Evolutionary conservation across 2,113 vertebrate species (phyloP), one percentile per base, ranked within the genome.

Genomic region (Hippocampus mohnikei): DNA sequence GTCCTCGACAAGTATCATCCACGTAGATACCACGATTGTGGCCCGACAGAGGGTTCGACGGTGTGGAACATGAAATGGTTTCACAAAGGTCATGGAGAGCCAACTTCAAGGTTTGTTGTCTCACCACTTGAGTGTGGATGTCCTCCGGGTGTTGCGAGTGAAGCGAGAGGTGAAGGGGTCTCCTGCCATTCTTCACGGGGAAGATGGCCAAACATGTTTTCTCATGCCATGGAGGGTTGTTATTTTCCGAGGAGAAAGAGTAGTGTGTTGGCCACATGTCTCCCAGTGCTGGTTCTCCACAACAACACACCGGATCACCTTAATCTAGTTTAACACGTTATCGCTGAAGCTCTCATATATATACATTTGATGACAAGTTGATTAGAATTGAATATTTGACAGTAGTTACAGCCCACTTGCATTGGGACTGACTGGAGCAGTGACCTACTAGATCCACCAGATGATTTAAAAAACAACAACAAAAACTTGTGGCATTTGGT

Each of bases 191-290:
- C 72, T 81, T 82, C 80, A 81, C 64, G 74, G 84, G 81, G 84
- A 80, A 73, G 79, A 87, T 84, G 81, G 83, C 78, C 73, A 78
- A 79, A 87, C 90, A 81, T 91, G 89, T 91, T 90, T 88, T 86
- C 82, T 89, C 89, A 82, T 88, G 88, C 85, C 72, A 78, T 67
- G 77, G 25, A 58, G 20, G 86, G 83, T 89, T 71, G 64, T 53
- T 40, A 84, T 89, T 90, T 91, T 88, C 77, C 73, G 85, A 83
- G 73, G 69, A 77, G 62, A 70, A 84, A 88, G 60, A 41, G 74
- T 84, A 83, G 82, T 87, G 91, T 93, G 92, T 90, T 88, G 85
- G 87, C 91, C 92, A 93, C 90, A 93, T 92, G 92, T 92, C 84
- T 66, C 87, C 63, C 80, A 46, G 75, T 42, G 77, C 81, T 55